These are phyloP conservation scores for Zele albiditarsus DNA, from an alignment of 2,888 invertebrate genomes.

Conservation along the genomic window DNA sequence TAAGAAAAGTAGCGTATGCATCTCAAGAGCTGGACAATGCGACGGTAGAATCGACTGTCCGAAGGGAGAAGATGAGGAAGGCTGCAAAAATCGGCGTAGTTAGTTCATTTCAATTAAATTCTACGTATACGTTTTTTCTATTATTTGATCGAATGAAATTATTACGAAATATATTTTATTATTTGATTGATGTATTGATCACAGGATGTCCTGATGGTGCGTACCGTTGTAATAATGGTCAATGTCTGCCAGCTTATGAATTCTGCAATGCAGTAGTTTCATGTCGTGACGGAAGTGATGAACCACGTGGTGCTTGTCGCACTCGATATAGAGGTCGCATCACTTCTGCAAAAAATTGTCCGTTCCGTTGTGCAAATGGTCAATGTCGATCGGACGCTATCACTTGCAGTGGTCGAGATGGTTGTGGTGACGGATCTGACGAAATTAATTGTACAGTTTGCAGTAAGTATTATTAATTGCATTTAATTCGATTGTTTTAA, in stretches of 20 bases:
- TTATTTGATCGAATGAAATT: constrained; percentile 1
- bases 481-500: too few species aligned
- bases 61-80: constrained; percentile 84
- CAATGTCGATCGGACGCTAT: constrained; percentile 92
- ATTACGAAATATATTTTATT: neutral
- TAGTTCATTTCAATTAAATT: constrained; percentile 64
- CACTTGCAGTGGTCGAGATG: constrained; percentile 91
- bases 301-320: constrained; percentile 78
- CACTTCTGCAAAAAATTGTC: constrained; percentile 79
- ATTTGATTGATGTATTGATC: constrained; percentile 39
- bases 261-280: constrained; percentile 93
- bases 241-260: constrained; percentile 91
- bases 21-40: constrained; percentile 86
- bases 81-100: constrained; percentile 78
- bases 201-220: constrained; percentile 85
- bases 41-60: constrained; percentile 87
- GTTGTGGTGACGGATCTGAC: constrained; percentile 93
- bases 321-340: constrained; percentile 71
- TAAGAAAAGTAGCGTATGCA: constrained; percentile 80
- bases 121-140: neutral
- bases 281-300: constrained; percentile 92
- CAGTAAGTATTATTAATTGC: constrained; percentile 84
- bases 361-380: constrained; percentile 89
- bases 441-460: constrained; percentile 89
- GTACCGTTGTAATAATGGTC: constrained; percentile 89